Evolutionary conservation across 2,113 vertebrate species (phyloP).

Genomic region (Scalopus aquaticus): DNA sequence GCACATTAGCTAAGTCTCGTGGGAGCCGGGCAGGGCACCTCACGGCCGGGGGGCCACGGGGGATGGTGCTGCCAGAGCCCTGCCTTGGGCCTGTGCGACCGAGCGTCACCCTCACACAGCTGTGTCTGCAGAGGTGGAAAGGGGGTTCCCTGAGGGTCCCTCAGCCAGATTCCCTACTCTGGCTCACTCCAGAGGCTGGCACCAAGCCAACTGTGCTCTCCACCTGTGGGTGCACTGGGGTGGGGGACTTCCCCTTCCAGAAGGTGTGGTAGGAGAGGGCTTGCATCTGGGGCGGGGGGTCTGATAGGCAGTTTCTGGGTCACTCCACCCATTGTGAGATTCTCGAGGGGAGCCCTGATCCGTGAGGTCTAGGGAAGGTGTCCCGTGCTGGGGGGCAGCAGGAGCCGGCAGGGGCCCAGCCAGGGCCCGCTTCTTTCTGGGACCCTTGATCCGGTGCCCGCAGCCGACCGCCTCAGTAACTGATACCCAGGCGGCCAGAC

Average conservation of each 20-base stretch:
- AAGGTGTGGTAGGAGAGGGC: neutral
- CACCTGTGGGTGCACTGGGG: neutral
- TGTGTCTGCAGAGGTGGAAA: neutral
- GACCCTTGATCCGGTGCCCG: neutral
- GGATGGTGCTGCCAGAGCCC: too few species aligned
- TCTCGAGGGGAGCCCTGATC: neutral
- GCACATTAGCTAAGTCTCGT: neutral
- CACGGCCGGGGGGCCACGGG: too few species aligned
- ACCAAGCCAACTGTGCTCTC: fast-evolving
- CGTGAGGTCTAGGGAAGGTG: neutral
- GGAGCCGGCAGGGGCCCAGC: neutral
- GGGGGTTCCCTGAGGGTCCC: neutral
- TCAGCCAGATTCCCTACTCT: neutral
- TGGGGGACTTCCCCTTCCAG: neutral
- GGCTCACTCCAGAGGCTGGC: neutral
- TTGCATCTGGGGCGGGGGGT: too few species aligned
- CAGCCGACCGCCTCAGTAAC: conserved; percentile 55
- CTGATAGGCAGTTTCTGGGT: neutral
- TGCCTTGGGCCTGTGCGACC: fast-evolving
- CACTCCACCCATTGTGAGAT: neutral
- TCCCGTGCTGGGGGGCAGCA: neutral
- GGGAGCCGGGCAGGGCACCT: neutral
- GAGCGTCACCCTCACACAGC: neutral
- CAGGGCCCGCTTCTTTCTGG: neutral
- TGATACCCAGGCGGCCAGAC: conserved; percentile 51